Percentiles rank a stretch among this genome's conserved stretches.
phyloP scores from a whole-genome alignment of 2,797 vertebrate species.

The Tangara arthus region DNA sequence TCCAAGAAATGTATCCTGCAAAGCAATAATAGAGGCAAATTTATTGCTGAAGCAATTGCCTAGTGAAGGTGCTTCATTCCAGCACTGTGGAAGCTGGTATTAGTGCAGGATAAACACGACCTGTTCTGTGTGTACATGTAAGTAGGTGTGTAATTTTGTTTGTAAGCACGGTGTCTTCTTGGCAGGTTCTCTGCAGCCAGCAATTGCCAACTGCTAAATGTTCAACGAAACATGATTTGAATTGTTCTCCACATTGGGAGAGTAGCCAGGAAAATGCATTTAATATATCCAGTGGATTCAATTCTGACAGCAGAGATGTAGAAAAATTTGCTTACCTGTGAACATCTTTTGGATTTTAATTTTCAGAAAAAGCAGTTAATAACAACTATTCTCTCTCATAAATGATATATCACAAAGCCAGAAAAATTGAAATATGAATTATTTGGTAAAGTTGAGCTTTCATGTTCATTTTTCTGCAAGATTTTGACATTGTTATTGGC shows the following conservation, averaged over 20 bases:
- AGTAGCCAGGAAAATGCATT: not conserved
- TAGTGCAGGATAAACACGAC: not conserved
- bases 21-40: not conserved
- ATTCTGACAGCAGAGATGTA: not conserved
- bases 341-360: not conserved
- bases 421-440: not conserved
- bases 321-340: not conserved
- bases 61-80: not conserved
- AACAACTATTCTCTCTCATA: not conserved
- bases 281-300: not conserved
- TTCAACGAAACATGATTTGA: not conserved
- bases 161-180: not conserved
- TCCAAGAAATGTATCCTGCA: not conserved
- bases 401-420: not conserved
- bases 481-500: not conserved
- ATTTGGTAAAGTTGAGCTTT: not conserved
- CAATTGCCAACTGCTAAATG: not conserved
- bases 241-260: not conserved
- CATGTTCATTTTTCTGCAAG: not conserved
- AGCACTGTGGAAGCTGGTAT: not conserved
- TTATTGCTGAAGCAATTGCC: not conserved
- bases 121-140: not conserved
- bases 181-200: not conserved
- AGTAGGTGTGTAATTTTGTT: not conserved
- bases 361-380: not conserved